Evolutionary conservation across 2,797 vertebrate species (phyloP), one percentile per base, ranked within the genome.

Genomic region (Acipenser ruthenus): DNA sequence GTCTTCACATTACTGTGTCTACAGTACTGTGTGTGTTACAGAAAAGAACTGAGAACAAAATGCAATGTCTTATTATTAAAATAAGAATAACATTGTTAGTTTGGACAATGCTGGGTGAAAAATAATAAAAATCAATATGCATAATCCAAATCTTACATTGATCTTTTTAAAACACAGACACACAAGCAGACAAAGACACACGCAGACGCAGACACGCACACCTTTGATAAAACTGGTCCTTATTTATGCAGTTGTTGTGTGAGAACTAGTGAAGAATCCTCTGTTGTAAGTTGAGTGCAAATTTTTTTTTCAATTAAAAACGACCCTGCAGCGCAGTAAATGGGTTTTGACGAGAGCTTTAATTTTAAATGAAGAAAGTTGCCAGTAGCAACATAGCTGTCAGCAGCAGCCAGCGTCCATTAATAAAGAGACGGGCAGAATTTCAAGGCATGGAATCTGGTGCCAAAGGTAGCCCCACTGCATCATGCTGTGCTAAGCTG

Each of bases 371-470:
- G 89, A 89, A 89, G 86, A 90, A 92, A 90, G 91, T 89, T 84
- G 90, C 92, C 90, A 88, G 83, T 89, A 92, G 92, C 91, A 86
- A 92, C 85, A 88, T 85, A 92, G 87, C 92, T 92, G 93, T 93
- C 93, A 92, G 87, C 83, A 69, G 85, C 86, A 76, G 82, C 87
- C 80, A 88, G 87, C 87, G 80, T 85, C 88, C 88, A 88, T 90
- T 89, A 91, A 89, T 89, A 89, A 88, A 88, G 84, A 80, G 74
- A 73, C 77, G 80, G 37, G 86, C 72, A 68, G 55, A 68, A 68
- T 67, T 70, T 15, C 63, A 67, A 50, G 67, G 68, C 65, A 50
- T 48, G 49, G 7, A 60, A 9, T 23, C 83, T 60, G 77, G 83
- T 80, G 84, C 88, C 86, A 88, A 88, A 88, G 87, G 89, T 83